phyloP scores from a whole-genome alignment of 2,888 invertebrate genomes.

The Lasioglossum leucozonium region DNA sequence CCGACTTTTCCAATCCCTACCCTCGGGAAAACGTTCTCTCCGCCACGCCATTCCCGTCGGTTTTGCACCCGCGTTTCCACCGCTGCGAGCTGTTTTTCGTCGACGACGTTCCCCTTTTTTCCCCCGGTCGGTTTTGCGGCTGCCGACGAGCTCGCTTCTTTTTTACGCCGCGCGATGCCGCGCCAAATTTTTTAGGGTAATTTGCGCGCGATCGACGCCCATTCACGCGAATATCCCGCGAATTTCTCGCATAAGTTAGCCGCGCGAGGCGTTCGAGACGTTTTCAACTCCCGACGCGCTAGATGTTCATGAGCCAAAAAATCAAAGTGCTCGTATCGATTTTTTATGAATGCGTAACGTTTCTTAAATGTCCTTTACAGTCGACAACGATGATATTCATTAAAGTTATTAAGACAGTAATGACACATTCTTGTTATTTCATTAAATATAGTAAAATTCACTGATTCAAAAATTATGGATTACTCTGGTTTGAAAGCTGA shows the following conservation, averaged over 20 bases:
- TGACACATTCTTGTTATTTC: no score
- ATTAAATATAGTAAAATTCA: no score
- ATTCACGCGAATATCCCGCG: not conserved
- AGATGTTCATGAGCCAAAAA: no score
- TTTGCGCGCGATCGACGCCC: not conserved
- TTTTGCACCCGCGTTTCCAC: constrained; percentile 5
- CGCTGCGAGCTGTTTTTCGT: not conserved
- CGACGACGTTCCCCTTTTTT: not conserved
- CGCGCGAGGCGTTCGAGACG: not conserved
- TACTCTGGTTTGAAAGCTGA: no score
- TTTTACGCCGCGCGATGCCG: not conserved
- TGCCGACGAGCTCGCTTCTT: not conserved
- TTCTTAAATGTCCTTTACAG: no score
- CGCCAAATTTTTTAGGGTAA: not conserved
- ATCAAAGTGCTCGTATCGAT: no score
- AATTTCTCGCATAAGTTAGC: not conserved
- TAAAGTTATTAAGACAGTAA: no score
- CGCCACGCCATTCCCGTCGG: not conserved
- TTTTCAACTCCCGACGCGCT: not conserved
- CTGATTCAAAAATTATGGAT: no score
- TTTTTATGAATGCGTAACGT: no score
- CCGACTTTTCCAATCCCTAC: not conserved
- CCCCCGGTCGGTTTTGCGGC: not conserved
- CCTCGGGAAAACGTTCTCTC: not conserved
- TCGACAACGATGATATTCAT: no score